Base-by-base conservation (phyloP, 2,113 vertebrate genomes). In the Proterorhinus semilunaris region DNA sequence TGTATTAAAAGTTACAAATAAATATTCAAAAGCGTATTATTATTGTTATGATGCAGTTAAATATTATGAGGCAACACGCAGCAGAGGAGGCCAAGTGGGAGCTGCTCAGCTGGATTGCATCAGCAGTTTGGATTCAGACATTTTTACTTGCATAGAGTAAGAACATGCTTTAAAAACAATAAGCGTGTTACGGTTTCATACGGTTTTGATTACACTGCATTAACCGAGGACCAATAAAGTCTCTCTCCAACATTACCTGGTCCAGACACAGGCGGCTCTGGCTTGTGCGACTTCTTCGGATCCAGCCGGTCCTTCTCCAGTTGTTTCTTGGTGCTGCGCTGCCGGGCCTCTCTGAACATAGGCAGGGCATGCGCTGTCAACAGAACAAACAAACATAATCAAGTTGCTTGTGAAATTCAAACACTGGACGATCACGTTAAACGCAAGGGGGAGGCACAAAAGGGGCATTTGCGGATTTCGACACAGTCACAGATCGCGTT, bases 291-390 rank as follows among this genome's bases (percentile, higher is more conserved):
- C 83, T 96, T 98, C 84, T 94, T 77, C 1, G 98, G 97, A 76
- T 99, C 97, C 48, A 99, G 89, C 10, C 98, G 85, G 84, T 98
- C 97, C 87, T 98, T 99, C 87, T 99, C 97, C 91, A 98, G 92
- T 87, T 99, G 97, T 63, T 99, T 99, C 65, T 95, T 93, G 0
- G 96, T 99, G 82, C 98, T 98, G 78, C 95, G 91, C 42, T 99
- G 97, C 63, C 96, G 94, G 75, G 97, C 96, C 78, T 99, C 98
- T n/a, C 96, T 94, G 93, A 99, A 99, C 98, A 99, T 98, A 0
- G 96, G 98, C 84, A 99, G 89, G 0, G 96, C 96, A 51, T 99
- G 97, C 68, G 98, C 98, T 99, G 74, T 43, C 74, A 72, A 86
- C 72, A 83, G 53, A 65, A 72, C 63, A 84, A 76, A 86, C 79